Evolutionary conservation across 2,888 invertebrate genomes (phyloP), one percentile per base, ranked within the genome.

Genomic region (Hanleya hanleyi): DNA sequence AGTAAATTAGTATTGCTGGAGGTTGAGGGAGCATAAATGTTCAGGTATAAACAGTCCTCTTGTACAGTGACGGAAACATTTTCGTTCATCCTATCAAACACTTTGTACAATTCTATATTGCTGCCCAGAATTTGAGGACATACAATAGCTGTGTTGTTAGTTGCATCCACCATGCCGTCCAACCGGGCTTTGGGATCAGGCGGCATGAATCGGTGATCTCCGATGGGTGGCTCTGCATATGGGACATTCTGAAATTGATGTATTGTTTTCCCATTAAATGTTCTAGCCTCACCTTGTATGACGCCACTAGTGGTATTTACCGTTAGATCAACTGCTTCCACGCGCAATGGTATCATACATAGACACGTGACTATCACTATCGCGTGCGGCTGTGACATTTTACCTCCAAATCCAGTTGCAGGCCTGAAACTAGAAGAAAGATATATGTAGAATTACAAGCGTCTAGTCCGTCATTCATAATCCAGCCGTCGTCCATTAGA

Each of bases 41-140:
- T 98, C 87, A 98, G 92, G 90, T 97, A 98, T 6, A 98, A 92
- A 88, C 98, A 98, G 91, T 98, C 97, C 92, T 98, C 98, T 37
- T 96, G 96, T 81, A 96, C 94, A 89, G 95, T 95, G 26, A 22
- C n/a, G n/a, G n/a, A n/a, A n/a, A n/a, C 26, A 26, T 57, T 57
- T 15, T 57, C 57, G 12, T 3, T 22, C 26, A 57, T 15, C 57
- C 22, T 15, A 29, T 9, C 26, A 22, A 12, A 57, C 22, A 57
- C 57, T 26, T 15, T 57, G 26, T 57, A 22, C 29, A 57, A 32
- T 26, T 57, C 22, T 4, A 32, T 57, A 15, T 15, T 4, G 57
- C 26, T 12, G 1, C 22, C 26, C 47, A 7, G 2, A 32, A 32
- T 4, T 32, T 57, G 57, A 4, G 57, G 57, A 57, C 57, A 57